Conservation (phyloP, 2,113 vertebrate genomes). For the Camarhynchus parvulus region DNA sequence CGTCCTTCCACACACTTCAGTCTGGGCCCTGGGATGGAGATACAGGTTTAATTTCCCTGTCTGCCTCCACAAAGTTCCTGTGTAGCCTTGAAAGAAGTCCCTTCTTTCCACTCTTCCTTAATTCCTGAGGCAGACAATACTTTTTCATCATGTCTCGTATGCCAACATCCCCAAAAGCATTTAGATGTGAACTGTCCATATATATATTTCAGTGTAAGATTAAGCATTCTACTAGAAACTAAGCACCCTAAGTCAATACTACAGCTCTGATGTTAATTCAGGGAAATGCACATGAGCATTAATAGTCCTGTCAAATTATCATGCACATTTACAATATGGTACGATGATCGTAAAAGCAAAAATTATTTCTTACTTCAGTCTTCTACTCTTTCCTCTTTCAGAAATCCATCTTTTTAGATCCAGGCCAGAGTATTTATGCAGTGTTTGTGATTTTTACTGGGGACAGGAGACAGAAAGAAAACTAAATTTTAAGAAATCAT, state of each 20-base stretch:
- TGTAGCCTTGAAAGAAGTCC: not conserved
- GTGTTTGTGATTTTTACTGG: not conserved
- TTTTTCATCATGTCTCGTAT: not conserved
- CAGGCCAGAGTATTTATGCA: not conserved
- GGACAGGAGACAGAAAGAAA: not conserved
- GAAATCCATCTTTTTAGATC: not conserved
- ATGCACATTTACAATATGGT: not conserved
- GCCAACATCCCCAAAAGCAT: not conserved
- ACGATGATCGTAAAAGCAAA: not conserved
- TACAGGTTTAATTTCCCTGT: not conserved
- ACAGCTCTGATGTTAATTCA: not conserved
- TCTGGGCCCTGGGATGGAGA: not conserved
- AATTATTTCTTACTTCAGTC: not conserved
- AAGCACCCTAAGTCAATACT: not conserved
- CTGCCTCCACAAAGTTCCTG: not conserved
- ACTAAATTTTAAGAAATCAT: not conserved
- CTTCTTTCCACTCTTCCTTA: not conserved
- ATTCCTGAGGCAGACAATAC: not conserved
- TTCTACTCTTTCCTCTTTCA: not conserved
- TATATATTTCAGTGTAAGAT: not conserved
- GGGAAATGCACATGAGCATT: not conserved
- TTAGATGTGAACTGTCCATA: not conserved
- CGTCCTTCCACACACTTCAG: not conserved
- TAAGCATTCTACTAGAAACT: not conserved
- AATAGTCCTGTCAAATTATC: not conserved